Base-by-base conservation (phyloP, 1,140 invertebrate genomes). In the Portunus trituberculatus region DNA sequence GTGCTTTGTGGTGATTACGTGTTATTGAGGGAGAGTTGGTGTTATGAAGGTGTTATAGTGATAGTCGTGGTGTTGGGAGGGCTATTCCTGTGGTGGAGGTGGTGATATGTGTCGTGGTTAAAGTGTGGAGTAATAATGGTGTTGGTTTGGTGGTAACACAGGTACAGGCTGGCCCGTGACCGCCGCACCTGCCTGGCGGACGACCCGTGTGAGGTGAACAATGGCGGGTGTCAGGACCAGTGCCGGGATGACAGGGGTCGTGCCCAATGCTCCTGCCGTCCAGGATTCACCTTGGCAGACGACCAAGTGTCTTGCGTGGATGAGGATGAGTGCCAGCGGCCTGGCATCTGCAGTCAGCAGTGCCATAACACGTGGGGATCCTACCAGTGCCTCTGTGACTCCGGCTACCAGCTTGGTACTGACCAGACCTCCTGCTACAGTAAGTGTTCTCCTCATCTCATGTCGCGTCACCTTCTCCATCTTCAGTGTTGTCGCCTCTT, bases 381-480 rank as follows among this genome's bases (percentile, higher is more conserved):
- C 12, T 98, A 97, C 96, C 97, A 97, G 96, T 98, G 98, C 96
- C 97, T 97, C 7, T 98, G 98, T 96, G 97, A 91, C 39, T 28
- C 94, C 6, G 94, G 96, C 8, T 95, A 95, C 48, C 94, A 95
- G 28, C 91, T 95, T 10, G 93, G 89, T 6, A 48, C 91, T 16
- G 96, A 96, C 91, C 29, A 93, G 39, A 93, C 52, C 76, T 91
- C 91, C 4, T 96, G 96, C 59, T 94, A 96, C 89, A 97, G 97
- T 97, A 96, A 96, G 96, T 96, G 31, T 29, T 46, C 12, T 0
- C 12, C 6, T 7, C 0, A 46, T 16, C 12, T 48, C 3, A n/a
- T 6, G 4, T n/a, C 29, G 8, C 10, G 39, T 52, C 28, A 28
- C 0, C 83, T 6, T 28, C 46, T 45, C 32, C 25, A 31, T n/a